Evolutionary conservation across 2,888 invertebrate genomes (phyloP).

Genomic region (Melinopterus prodromus): DNA sequence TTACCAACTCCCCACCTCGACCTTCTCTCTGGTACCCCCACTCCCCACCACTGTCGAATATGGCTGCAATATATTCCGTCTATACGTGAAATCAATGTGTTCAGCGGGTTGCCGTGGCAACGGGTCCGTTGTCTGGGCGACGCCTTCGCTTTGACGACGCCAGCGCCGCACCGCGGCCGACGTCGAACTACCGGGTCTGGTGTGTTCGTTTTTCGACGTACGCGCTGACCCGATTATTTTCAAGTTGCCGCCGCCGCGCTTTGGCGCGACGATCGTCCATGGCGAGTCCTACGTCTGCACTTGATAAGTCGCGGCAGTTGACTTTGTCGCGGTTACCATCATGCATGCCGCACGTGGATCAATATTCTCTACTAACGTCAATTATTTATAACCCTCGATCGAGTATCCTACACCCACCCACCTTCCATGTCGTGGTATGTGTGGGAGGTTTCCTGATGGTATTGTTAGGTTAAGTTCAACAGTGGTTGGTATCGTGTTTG

Average conservation of each 20-base stretch:
- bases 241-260: neutral
- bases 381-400: neutral
- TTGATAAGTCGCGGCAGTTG: neutral
- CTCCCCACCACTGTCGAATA: slow-evolving; percentile 47
- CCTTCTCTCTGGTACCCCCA: slow-evolving; percentile 30
- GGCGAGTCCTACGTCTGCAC: neutral
- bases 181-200: slow-evolving; percentile 17
- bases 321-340: neutral
- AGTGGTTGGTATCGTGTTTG: too few relatives aligned
- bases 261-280: neutral
- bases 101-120: slow-evolving; percentile 54
- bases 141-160: slow-evolving; percentile 37
- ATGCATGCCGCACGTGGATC: neutral
- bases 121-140: slow-evolving; percentile 49
- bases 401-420: neutral
- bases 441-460: neutral
- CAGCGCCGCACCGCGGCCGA: slow-evolving; percentile 42
- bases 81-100: slow-evolving; percentile 62
- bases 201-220: slow-evolving; percentile 14
- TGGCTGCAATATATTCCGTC: slow-evolving; percentile 61
- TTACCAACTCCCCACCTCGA: slow-evolving; percentile 48
- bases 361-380: neutral
- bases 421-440: neutral
- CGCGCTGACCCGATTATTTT: neutral
- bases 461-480: neutral